These are phyloP conservation scores for Tachysurus vachellii DNA, from an alignment of 2,113 vertebrate species.

Conservation along the genomic window DNA sequence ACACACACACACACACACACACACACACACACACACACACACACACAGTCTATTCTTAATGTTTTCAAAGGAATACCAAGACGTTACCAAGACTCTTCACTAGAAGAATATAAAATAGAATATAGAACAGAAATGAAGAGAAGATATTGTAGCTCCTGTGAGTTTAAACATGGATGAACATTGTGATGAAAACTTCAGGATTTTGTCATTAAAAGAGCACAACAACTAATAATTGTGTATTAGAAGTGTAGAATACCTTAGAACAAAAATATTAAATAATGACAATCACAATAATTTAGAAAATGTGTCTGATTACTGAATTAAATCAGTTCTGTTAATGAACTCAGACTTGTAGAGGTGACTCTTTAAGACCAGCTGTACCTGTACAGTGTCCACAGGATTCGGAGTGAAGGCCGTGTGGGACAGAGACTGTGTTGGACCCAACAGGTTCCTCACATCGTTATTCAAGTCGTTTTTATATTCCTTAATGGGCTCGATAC, in stretches of 20 bases:
- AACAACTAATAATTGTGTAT: no score
- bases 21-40: no score
- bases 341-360: not conserved
- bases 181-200: no score
- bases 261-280: not conserved
- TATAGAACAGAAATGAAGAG: no score
- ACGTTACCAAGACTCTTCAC: no score
- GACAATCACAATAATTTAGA: not conserved
- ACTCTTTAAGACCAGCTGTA: slow-evolving; percentile 50
- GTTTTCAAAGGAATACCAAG: no score
- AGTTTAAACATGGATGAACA: no score
- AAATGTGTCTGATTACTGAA: not conserved
- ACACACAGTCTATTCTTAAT: no score
- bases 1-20: not conserved
- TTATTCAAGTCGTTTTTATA: slow-evolving; percentile 82
- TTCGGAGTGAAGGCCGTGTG: slow-evolving; percentile 88
- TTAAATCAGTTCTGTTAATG: not conserved
- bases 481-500: slow-evolving; percentile 88
- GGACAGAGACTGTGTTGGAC: slow-evolving; percentile 85
- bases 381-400: slow-evolving; percentile 90
- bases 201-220: no score
- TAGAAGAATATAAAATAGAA: no score
- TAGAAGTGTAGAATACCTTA: not conserved
- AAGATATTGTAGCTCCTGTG: no score
- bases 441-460: slow-evolving; percentile 80